These are phyloP conservation scores for Athene noctua DNA, from an alignment of 2,113 vertebrate genomes.

Conservation along the genomic window DNA sequence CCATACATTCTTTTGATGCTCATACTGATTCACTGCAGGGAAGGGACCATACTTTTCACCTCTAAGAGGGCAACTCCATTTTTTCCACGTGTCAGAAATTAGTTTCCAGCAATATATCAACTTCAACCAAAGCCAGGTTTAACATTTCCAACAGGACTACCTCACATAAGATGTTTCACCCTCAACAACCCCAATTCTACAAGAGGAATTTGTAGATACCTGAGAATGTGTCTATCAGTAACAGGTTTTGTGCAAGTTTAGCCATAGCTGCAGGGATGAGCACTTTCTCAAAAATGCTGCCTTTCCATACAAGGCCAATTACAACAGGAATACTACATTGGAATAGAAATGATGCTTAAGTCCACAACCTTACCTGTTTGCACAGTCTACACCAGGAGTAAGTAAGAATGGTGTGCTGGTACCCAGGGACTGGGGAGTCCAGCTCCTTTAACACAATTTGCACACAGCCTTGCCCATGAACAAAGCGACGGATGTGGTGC, in stretches of 20 bases:
- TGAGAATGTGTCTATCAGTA: neutral
- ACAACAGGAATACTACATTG: neutral
- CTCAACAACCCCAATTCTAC: neutral
- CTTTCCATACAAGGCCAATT: neutral
- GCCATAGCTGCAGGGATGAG: neutral
- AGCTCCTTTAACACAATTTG: conserved; percentile 97
- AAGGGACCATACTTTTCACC: neutral
- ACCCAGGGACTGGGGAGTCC: conserved; percentile 96
- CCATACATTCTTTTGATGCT: neutral
- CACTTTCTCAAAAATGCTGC: neutral
- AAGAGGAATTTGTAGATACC: neutral
- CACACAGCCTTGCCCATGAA: conserved; percentile 95
- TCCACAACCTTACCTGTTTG: conserved; percentile 84
- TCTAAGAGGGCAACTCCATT: neutral
- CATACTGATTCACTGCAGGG: neutral
- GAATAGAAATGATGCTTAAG: neutral
- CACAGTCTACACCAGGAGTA: conserved; percentile 98
- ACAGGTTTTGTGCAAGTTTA: neutral
- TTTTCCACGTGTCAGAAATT: neutral
- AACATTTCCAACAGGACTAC: neutral
- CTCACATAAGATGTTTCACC: neutral
- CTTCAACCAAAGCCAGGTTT: neutral
- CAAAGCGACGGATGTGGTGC: conserved; percentile 94
- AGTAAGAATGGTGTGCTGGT: conserved; percentile 97
- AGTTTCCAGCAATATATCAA: neutral